Base-by-base conservation (phyloP, 2,888 invertebrate species). In the Nephrotoma appendiculata region DNA sequence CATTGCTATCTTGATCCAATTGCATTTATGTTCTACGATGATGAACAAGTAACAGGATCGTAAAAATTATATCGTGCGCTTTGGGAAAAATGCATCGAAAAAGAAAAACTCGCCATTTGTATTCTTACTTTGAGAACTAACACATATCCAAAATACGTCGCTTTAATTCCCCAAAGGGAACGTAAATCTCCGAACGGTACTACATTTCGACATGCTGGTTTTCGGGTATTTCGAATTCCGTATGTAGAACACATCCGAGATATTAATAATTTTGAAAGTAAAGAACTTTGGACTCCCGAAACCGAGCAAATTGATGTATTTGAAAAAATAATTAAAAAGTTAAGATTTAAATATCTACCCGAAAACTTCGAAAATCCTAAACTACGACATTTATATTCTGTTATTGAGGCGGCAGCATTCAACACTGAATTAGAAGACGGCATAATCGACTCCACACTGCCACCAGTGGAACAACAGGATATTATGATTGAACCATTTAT, bases 21-120 rank as follows among this genome's bases (percentile, higher is more conserved):
- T 41, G 93, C 93, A 87, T 96, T 96, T 89, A 91, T 96, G 88
- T 96, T 94, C 90, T 96, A 96, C 1, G 94, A 94, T 92, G 96
- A 96, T 89, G 90, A 89, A 12, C 89, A 90, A 3, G 92, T 94
- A 87, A 92, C 92, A 89, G 96, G 96, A 1, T 95, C 95, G 57
- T 94, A 93, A 41, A 92, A 93, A 41, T 91, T 95, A 87, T 96
- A 96, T 89, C 93, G 94, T 87, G 95, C 95, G 4, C 90, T 96
- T 85, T 93, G 96, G 90, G 92, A 94, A 88, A 94, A 94, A 87
- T 96, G 96, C 89, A 88, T 92, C 87, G 94, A 93, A 52, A 92
- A 93, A 86, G 91, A 93, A 12, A 93, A 94, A 89, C 92, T 94
- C 15, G 93, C 95, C 1, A 92, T 96, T 57, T 95, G 95, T 90